Evolutionary conservation across 30 jellyfish, hydroid and myxozoan genomes (phyloP), one percentile per base, ranked within the genome.

Genomic region (Sanderia malayensis): DNA sequence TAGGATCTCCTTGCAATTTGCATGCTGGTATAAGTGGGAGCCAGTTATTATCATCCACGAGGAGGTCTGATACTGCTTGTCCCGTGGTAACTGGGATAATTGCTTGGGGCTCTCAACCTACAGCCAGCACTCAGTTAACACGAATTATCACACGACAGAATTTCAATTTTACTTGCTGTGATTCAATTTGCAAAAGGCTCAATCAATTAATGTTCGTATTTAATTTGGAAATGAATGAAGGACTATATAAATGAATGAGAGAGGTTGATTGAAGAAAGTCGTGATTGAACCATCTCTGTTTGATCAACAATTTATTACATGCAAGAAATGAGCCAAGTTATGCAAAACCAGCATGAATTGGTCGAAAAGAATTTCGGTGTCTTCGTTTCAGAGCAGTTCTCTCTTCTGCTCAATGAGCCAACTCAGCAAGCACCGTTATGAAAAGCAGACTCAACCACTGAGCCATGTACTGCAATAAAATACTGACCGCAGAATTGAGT

Each of bases 381-480:
- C 52, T 37, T 37, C 52, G 13, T 37, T 37, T 37, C 13, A 13
- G 52, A 37, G 20, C 67, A 20, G 71, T 71, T 32, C 52, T 24
- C 52, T 13, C 52, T 37, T 37, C 71, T 44, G 83, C 33, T 2
- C 3, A 25, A 23, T 53, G 17, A 25, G 45, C 41, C 23, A 41
- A 71, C 83, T 30, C 83, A 71, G 83, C 63, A 13, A 23, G 83
- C 60, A 57, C 83, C 83, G 83, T 71, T 71, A 71, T 71, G 58
- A 46, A 17, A 4, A 18, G 4, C 27, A 49, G 64, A 49, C 64
- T 24, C 8, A 49, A 49, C 32, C 58, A 9, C 41, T 71, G 67
- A 52, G 83, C 47, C 19, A 53, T 44, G 58, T 17, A 1, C 30
- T 15, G 2, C 19, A n/a, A 1, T 26, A 53, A 47, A 71, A 71